Conservation (phyloP, 2,888 invertebrate species). For the Hyppa rectilinea region DNA sequence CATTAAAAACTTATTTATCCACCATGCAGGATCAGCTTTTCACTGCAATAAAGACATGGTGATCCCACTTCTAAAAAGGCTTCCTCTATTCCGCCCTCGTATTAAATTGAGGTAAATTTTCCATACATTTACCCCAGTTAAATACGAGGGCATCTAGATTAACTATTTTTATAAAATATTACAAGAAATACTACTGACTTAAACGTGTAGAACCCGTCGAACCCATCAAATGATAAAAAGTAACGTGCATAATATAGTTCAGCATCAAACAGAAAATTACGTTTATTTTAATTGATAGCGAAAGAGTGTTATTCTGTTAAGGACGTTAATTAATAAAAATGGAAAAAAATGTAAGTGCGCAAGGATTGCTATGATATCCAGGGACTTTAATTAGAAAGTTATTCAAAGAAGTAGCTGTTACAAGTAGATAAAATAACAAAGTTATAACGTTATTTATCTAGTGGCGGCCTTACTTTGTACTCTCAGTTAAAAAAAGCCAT, state of each 20-base stretch:
- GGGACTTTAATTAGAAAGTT: conserved; percentile 31
- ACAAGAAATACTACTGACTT: background rate
- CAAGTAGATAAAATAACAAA: background rate
- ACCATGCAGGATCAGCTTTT: background rate
- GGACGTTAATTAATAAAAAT: conserved; percentile 41
- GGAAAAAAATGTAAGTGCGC: conserved; percentile 33
- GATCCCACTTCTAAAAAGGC: background rate
- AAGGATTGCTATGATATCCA: conserved; percentile 8
- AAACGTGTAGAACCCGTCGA: background rate
- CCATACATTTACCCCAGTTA: too few species aligned
- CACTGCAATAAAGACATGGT: background rate
- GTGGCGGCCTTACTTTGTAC: background rate
- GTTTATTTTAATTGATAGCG: conserved; percentile 9
- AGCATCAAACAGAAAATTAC: background rate
- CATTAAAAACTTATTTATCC: conserved; percentile 6
- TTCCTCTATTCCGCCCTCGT: background rate
- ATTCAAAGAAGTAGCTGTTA: conserved; percentile 11
- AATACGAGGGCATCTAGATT: too few species aligned
- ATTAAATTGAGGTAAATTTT: too few species aligned
- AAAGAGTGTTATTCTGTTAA: conserved; percentile 2
- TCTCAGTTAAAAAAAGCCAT: background rate
- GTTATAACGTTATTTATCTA: background rate
- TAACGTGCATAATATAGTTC: background rate
- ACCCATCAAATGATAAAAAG: background rate
- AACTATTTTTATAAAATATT: background rate